Conservation (phyloP, 2,888 invertebrate genomes). For the Melanotus villosus region DNA sequence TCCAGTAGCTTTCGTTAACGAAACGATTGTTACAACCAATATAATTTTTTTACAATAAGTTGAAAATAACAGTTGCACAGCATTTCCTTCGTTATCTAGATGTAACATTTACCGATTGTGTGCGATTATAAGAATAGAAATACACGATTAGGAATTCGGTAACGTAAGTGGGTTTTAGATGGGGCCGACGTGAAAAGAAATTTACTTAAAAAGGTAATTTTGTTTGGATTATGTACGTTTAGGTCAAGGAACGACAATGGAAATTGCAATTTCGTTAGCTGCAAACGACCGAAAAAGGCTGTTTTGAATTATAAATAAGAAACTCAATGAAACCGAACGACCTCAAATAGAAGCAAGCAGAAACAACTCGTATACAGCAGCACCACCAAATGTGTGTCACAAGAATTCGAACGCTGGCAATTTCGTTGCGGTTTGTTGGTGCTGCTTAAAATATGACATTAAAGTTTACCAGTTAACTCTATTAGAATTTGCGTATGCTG, state of each 20-base stretch:
- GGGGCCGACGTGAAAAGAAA: background rate
- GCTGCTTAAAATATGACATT: background rate
- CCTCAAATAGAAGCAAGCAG: constrained; percentile 19
- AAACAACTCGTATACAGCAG: background rate
- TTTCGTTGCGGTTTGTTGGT: background rate
- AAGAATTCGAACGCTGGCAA: constrained; percentile 15
- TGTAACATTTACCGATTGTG: too few species aligned
- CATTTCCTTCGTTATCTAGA: too few species aligned
- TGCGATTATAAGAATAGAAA: too few species aligned
- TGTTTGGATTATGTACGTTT: background rate
- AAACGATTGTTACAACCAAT: too few species aligned
- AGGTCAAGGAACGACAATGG: constrained; percentile 23
- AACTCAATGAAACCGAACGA: constrained; percentile 19
- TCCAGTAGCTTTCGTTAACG: too few species aligned
- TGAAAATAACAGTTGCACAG: too few species aligned
- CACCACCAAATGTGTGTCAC: constrained; percentile 10
- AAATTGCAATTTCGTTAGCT: constrained; percentile 9
- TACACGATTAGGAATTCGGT: background rate
- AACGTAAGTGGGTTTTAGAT: background rate
- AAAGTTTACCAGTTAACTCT: background rate
- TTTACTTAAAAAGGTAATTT: background rate
- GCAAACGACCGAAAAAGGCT: constrained; percentile 18
- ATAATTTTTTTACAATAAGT: too few species aligned
- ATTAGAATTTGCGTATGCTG: background rate
- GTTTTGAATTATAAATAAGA: constrained; percentile 10